Conservation (phyloP, 2,888 invertebrate genomes). For the Drosophila rellima region DNA sequence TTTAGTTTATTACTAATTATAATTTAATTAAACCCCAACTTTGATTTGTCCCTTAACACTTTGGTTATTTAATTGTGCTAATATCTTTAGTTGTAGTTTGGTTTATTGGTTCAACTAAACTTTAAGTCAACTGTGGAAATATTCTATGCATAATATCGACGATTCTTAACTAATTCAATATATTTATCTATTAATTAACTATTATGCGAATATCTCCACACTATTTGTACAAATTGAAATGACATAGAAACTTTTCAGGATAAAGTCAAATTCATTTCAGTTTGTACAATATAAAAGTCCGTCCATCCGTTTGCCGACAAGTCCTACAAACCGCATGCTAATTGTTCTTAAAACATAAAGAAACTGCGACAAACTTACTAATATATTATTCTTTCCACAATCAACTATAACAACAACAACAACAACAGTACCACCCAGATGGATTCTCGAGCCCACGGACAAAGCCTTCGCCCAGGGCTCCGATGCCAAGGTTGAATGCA, state of each 20-base stretch:
- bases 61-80: constrained; percentile 73
- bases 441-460: constrained; percentile 97
- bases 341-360: constrained; percentile 11
- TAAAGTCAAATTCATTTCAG: constrained; percentile 55
- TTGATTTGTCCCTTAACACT: constrained; percentile 81
- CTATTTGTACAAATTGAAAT: constrained; percentile 51
- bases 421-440: constrained; percentile 94
- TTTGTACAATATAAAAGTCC: constrained; percentile 60
- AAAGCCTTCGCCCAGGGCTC: constrained; percentile 98
- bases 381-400: constrained; percentile 61
- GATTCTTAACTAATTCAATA: not conserved
- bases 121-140: constrained; percentile 68
- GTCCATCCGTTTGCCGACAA: constrained; percentile 69
- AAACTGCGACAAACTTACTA: constrained; percentile 48
- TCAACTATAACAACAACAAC: constrained; percentile 20
- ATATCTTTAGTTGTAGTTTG: constrained; percentile 76
- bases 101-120: constrained; percentile 54
- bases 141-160: too few species aligned
- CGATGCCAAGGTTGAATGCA: constrained; percentile 97
- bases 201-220: constrained; percentile 46
- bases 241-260: constrained; percentile 13
- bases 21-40: constrained; percentile 61
- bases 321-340: constrained; percentile 75
- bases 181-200: not conserved
- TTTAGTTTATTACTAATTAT: constrained; percentile 58